phyloP scores from a whole-genome alignment of 2,113 vertebrate genomes.

The Microcebus tavaratra region DNA sequence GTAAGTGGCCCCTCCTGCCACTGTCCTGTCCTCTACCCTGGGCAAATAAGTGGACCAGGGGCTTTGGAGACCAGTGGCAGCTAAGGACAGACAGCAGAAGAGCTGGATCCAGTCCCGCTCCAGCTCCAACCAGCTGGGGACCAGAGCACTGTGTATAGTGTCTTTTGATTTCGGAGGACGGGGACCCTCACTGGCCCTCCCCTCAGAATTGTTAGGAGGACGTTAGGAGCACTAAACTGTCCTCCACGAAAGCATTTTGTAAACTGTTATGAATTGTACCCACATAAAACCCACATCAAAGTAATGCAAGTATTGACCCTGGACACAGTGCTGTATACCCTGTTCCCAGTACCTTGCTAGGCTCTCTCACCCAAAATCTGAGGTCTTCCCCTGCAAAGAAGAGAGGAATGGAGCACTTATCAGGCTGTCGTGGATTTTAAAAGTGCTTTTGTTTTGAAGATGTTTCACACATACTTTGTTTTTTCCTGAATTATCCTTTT shows the following conservation, averaged over 20 bases:
- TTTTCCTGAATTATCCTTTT: neutral
- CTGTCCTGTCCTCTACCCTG: neutral
- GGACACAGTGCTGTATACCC: rapidly evolving
- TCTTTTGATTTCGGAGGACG: neutral
- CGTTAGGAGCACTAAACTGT: neutral
- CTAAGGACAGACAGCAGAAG: neutral
- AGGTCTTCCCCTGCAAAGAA: neutral
- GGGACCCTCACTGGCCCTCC: rapidly evolving
- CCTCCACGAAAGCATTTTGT: neutral
- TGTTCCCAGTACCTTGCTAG: rapidly evolving
- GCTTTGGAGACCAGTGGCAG: neutral
- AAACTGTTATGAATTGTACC: neutral
- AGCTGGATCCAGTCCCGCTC: neutral
- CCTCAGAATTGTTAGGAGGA: neutral
- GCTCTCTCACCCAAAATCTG: neutral
- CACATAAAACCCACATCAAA: neutral
- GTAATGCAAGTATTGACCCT: neutral
- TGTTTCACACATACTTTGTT: neutral
- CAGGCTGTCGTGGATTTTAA: neutral
- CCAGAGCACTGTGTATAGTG: rapidly evolving
- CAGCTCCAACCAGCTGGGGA: no score
- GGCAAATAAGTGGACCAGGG: neutral
- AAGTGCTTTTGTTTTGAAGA: neutral
- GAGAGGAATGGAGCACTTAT: neutral
- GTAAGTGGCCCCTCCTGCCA: neutral